phyloP scores from a whole-genome alignment of 2,797 vertebrate species.

The Aselliscus stoliczkanus region DNA sequence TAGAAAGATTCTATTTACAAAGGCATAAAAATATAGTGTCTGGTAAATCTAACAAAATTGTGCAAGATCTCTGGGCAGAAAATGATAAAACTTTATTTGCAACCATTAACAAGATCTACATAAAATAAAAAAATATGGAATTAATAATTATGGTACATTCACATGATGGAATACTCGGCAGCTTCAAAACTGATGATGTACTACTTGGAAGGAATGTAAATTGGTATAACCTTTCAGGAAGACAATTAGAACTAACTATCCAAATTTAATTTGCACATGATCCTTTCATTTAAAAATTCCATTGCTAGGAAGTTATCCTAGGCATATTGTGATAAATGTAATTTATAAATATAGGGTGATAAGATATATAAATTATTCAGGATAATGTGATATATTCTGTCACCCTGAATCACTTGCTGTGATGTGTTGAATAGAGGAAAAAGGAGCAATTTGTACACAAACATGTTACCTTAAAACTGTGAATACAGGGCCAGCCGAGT shows the following conservation, averaged over 20 bases:
- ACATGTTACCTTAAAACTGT: background rate
- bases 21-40: background rate
- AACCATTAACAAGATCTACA: background rate
- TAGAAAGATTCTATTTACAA: background rate
- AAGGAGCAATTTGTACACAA: background rate
- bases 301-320: background rate
- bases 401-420: background rate
- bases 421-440: background rate
- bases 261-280: background rate
- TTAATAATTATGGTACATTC: background rate
- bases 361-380: background rate
- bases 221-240: background rate
- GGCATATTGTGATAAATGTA: background rate
- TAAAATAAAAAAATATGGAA: background rate
- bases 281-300: background rate
- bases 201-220: background rate
- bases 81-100: background rate
- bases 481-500: too few relatives aligned
- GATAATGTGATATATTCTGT: background rate
- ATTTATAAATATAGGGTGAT: background rate
- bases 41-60: background rate
- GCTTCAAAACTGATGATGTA: background rate
- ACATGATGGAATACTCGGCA: background rate
- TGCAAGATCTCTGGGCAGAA: background rate
- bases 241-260: background rate